Evolutionary conservation across 2,113 vertebrate genomes (phyloP).

Genomic region (Crotalus tigris): DNA sequence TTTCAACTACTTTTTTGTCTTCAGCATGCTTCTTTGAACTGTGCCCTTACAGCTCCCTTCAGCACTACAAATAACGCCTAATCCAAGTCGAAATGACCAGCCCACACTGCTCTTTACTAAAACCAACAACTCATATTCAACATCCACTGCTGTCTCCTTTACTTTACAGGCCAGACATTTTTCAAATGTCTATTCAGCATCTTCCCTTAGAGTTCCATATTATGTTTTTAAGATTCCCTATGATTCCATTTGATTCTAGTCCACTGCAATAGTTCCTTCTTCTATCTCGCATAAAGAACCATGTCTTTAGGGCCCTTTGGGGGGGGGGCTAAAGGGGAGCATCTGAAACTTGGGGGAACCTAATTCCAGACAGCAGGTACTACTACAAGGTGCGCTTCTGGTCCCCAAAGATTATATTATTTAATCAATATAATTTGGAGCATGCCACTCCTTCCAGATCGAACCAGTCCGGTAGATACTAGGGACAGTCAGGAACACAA

Average conservation of each 20-base stretch:
- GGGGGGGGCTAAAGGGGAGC: neutral
- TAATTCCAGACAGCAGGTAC: neutral
- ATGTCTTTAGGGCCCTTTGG: neutral
- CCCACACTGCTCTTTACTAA: neutral
- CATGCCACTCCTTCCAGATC: neutral
- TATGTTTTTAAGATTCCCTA: neutral
- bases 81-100: neutral
- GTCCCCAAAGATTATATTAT: neutral
- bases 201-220: neutral
- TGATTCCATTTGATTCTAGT: neutral
- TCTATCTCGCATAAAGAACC: neutral
- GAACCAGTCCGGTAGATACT: neutral
- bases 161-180: neutral
- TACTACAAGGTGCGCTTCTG: neutral
- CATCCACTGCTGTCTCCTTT: neutral
- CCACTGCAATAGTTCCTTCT: neutral
- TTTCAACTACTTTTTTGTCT: neutral
- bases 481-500: neutral
- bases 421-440: neutral
- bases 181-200: neutral
- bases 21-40: neutral
- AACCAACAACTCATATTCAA: neutral
- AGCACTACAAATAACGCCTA: neutral
- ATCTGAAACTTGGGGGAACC: neutral
- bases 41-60: neutral